Evolutionary conservation across 2,113 vertebrate species (phyloP).

Genomic region (Bambusicola thoracicus): DNA sequence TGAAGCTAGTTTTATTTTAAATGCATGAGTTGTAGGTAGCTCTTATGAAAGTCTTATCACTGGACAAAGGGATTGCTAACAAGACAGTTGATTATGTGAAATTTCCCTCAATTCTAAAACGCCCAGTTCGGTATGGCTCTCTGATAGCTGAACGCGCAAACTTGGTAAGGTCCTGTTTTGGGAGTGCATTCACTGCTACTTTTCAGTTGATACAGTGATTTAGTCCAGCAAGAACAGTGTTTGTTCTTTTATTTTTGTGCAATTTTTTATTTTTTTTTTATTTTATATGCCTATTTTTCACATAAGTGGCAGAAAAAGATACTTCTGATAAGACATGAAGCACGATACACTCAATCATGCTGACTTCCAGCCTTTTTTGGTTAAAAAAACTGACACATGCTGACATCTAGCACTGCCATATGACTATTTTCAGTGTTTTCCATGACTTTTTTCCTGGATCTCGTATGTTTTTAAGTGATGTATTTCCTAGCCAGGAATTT

Average conservation of each 20-base stretch:
- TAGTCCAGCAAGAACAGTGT: neutral
- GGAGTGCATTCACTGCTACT: neutral
- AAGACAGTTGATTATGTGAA: neutral
- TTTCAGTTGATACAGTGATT: neutral
- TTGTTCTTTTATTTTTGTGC: neutral
- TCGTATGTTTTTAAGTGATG: slow-evolving; percentile 67
- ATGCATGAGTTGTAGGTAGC: neutral
- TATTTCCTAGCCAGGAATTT: slow-evolving; percentile 74
- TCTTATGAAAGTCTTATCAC: slow-evolving; percentile 14
- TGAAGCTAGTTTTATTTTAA: slow-evolving; percentile 13
- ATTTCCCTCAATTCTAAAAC: neutral
- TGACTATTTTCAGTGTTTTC: slow-evolving; percentile 64
- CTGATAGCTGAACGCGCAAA: neutral
- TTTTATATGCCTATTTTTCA: neutral
- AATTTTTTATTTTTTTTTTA: too few relatives aligned
- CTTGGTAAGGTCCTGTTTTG: neutral
- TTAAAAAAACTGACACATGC: slow-evolving; percentile 9
- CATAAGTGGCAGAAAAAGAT: neutral
- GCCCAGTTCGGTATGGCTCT: neutral
- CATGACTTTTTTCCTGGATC: slow-evolving; percentile 75
- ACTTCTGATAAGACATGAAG: slow-evolving; percentile 48
- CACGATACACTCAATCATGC: neutral
- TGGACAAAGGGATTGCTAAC: neutral
- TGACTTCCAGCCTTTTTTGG: slow-evolving; percentile 26
- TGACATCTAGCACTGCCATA: slow-evolving; percentile 44